These are phyloP conservation scores for Drosophila nasuta DNA, from an alignment of 1,140 invertebrate species.

Conservation along the genomic window DNA sequence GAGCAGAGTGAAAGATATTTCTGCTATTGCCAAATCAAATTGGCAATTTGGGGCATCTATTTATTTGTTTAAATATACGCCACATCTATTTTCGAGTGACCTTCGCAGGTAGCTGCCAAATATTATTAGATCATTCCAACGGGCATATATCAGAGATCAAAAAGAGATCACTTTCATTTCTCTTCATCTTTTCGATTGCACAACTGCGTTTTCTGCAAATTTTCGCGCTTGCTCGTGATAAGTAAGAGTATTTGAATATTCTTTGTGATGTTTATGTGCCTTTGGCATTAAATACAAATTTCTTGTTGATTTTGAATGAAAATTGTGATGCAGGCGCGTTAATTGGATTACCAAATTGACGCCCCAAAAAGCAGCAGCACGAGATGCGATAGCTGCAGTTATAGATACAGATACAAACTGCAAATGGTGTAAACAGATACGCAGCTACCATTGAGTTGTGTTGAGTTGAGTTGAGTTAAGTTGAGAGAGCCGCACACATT, in stretches of 20 bases:
- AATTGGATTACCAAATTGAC: conserved; percentile 80
- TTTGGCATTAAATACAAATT: conserved; percentile 9
- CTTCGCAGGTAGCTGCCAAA: conserved; percentile 50
- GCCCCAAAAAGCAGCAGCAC: conserved; percentile 40
- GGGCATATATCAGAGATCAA: not conserved
- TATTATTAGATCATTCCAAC: conserved; percentile 21
- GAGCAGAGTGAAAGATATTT: not conserved
- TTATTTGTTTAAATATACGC: conserved; percentile 43
- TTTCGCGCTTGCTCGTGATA: conserved; percentile 67
- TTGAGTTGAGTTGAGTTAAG: no score
- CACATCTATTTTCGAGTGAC: conserved; percentile 56
- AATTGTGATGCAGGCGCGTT: conserved; percentile 75
- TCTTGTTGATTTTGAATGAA: conserved; percentile 17
- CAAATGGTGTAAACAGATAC: conserved; percentile 53
- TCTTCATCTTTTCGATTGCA: not conserved
- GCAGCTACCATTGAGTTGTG: conserved; percentile 5
- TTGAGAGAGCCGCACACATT: conserved; percentile 16
- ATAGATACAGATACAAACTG: conserved; percentile 28
- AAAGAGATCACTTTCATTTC: not conserved
- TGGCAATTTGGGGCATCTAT: conserved; percentile 57
- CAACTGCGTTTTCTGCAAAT: conserved; percentile 15
- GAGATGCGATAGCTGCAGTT: conserved; percentile 50
- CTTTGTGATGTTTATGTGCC: conserved; percentile 2
- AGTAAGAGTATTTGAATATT: conserved; percentile 59
- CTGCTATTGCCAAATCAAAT: conserved; percentile 27